Evolutionary conservation across 2,113 vertebrate genomes (phyloP).

Genomic region (Psettodes erumei): DNA sequence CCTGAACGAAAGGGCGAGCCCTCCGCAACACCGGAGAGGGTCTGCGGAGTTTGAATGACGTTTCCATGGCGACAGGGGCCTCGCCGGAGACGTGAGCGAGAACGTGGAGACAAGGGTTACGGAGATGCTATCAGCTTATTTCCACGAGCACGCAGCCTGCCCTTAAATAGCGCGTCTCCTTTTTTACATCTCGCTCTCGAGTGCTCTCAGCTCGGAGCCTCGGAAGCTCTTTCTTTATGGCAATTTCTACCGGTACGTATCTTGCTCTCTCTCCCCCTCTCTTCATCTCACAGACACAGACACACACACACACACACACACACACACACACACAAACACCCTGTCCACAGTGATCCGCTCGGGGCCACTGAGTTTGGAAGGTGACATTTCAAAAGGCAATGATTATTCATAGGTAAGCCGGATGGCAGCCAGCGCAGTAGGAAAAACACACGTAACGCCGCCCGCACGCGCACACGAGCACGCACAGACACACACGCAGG

Average conservation of each 20-base stretch:
- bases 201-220: slow-evolving; percentile 21
- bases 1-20: neutral
- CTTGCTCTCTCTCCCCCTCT: neutral
- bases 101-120: slow-evolving; percentile 41
- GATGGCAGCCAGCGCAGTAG: slow-evolving; percentile 37
- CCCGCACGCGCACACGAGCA: slow-evolving; percentile 5
- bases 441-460: slow-evolving; percentile 57
- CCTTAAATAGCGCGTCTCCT: slow-evolving; percentile 11
- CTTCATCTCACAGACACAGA: neutral
- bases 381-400: slow-evolving; percentile 76
- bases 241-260: neutral
- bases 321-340: neutral
- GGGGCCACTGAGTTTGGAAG: slow-evolving; percentile 74
- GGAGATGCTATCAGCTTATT: slow-evolving; percentile 26
- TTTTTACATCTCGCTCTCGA: slow-evolving; percentile 20
- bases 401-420: slow-evolving; percentile 72
- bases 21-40: neutral
- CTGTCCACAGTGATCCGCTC: slow-evolving; percentile 9
- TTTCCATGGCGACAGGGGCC: slow-evolving; percentile 55
- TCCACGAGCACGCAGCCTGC: neutral
- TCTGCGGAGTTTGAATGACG: slow-evolving; percentile 44
- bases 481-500: neutral
- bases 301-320: slow-evolving; percentile 1
- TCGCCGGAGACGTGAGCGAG: slow-evolving; percentile 20
- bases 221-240: neutral